phyloP scores from a whole-genome alignment of 2,888 invertebrate genomes.

The Heliconius ismenius region DNA sequence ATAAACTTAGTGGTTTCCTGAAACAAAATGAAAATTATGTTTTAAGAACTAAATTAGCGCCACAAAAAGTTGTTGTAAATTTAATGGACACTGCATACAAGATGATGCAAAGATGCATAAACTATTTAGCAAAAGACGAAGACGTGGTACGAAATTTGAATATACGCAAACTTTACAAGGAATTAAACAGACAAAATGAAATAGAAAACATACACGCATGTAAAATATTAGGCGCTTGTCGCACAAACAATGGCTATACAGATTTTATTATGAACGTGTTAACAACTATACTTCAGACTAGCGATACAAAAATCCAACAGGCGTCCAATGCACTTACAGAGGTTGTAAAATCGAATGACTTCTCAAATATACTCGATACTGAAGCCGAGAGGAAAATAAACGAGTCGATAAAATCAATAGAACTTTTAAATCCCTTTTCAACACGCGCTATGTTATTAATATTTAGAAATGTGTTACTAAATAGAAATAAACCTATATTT shows the following conservation, averaged over 20 bases:
- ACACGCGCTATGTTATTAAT: slow-evolving; percentile 44
- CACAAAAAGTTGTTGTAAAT: slow-evolving; percentile 59
- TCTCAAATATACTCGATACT: slow-evolving; percentile 40
- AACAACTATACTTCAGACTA: slow-evolving; percentile 43
- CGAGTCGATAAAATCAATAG: slow-evolving; percentile 37
- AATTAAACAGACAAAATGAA: slow-evolving; percentile 49
- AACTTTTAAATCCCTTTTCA: slow-evolving; percentile 29
- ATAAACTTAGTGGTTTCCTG: slow-evolving; percentile 55
- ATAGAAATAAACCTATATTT: slow-evolving; percentile 51
- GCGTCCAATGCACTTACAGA: slow-evolving; percentile 53
- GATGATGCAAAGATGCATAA: slow-evolving; percentile 52
- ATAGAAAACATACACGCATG: slow-evolving; percentile 54
- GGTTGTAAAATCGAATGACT: slow-evolving; percentile 48
- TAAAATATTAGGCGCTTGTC: slow-evolving; percentile 54
- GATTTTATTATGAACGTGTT: slow-evolving; percentile 50
- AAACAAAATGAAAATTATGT: slow-evolving; percentile 50
- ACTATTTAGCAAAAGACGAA: slow-evolving; percentile 50
- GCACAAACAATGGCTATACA: slow-evolving; percentile 47
- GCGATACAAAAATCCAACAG: slow-evolving; percentile 50
- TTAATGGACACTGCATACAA: slow-evolving; percentile 57
- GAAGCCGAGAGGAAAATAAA: slow-evolving; percentile 42
- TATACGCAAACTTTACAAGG: slow-evolving; percentile 46
- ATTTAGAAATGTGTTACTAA: slow-evolving; percentile 47
- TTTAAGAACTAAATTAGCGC: slow-evolving; percentile 57
- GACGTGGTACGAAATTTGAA: slow-evolving; percentile 38